Percentiles rank a stretch among this genome's conserved stretches.
Conservation (phyloP, 2,797 vertebrate genomes). For the Poecilia picta region DNA sequence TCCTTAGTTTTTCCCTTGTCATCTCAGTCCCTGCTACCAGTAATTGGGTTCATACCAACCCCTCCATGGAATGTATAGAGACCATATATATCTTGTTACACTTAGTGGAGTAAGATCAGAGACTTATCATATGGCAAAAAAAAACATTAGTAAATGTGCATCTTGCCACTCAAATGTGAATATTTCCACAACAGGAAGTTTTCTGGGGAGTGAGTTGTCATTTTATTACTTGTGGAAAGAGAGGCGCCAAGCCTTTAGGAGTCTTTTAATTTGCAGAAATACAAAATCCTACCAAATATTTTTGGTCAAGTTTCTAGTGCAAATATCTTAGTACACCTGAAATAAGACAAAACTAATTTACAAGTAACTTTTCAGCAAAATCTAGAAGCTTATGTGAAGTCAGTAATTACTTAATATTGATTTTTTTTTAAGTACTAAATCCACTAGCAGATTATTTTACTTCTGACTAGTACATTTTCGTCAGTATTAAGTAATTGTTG, state of each 20-base stretch:
- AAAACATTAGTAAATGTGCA: neutral
- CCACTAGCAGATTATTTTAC: no score
- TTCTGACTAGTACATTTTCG: no score
- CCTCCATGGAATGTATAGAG: conserved; percentile 14
- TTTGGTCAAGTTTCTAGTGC: neutral
- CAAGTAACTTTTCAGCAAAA: no score
- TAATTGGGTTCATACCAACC: conserved; percentile 31
- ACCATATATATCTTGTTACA: conserved; percentile 45
- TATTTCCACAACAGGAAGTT: neutral
- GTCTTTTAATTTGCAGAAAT: neutral
- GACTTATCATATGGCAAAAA: conserved; percentile 24
- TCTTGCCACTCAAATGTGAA: conserved; percentile 8
- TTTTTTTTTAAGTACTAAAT: no score
- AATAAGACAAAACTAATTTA: no score
- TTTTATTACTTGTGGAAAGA: neutral
- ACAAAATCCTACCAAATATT: no score
- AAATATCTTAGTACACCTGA: no score
- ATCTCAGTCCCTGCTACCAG: conserved; percentile 5
- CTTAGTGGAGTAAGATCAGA: conserved; percentile 34
- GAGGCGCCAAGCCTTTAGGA: neutral
- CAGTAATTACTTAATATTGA: no score
- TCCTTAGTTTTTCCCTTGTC: conserved; percentile 1
- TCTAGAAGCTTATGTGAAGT: no score
- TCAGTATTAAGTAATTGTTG: no score
- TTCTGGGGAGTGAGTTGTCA: neutral